A percentile compares a stretch with the other conserved stretches of the same genome.
Evolutionary conservation across 2,888 invertebrate genomes (phyloP).

Genomic region (Diadegma fenestrale): DNA sequence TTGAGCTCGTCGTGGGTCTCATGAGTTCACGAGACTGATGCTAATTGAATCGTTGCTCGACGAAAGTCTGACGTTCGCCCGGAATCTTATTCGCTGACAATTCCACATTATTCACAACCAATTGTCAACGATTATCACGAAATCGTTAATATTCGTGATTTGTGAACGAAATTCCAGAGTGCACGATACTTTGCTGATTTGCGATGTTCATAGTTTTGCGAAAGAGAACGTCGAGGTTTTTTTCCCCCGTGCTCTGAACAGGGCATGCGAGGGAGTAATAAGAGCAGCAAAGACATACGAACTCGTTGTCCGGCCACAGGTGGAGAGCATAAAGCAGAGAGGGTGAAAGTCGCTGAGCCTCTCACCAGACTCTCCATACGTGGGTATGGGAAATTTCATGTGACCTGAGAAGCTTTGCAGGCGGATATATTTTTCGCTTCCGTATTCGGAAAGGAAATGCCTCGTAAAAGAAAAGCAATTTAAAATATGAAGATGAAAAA

Average conservation of each 20-base stretch:
- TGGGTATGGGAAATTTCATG: slow-evolving; percentile 14
- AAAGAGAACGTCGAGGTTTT: slow-evolving; percentile 12
- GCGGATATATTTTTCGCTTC: neutral
- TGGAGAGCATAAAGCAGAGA: slow-evolving; percentile 26
- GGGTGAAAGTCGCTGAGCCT: slow-evolving; percentile 74
- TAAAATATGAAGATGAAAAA: neutral
- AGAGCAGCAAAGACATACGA: neutral
- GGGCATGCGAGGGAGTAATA: slow-evolving; percentile 18
- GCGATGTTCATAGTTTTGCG: neutral
- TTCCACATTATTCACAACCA: slow-evolving; percentile 6
- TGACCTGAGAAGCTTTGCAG: neutral
- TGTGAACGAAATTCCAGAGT: neutral
- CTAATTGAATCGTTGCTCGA: slow-evolving; percentile 12
- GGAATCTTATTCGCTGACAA: neutral
- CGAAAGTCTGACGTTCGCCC: neutral
- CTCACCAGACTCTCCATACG: slow-evolving; percentile 73
- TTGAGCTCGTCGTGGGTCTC: neutral
- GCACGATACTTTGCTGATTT: neutral
- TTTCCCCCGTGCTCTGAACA: neutral
- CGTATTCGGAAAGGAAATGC: neutral
- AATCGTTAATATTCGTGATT: neutral
- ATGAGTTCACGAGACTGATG: slow-evolving; percentile 33
- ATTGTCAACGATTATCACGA: neutral
- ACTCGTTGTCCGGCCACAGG: slow-evolving; percentile 46
- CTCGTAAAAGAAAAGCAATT: neutral